Evolutionary conservation across 1,140 invertebrate species (phyloP), one percentile per base, ranked within the genome.

Genomic region (Reticulitermes speratus): DNA sequence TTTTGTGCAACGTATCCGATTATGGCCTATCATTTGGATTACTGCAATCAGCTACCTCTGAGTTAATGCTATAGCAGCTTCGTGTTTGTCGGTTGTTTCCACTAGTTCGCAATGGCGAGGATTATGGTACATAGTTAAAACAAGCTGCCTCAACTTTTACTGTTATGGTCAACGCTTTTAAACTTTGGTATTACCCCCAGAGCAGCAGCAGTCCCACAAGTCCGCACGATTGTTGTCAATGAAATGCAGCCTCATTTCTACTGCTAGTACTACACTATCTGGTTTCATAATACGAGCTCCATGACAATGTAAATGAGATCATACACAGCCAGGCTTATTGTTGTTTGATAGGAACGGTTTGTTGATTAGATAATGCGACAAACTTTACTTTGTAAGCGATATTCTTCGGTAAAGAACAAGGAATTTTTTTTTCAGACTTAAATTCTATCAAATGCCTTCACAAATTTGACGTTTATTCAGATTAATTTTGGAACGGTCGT

Each of bases 81-180:
- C 65, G 8, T 75, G 65, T 75, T 75, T 75, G 25, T 8, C n/a
- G 8, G 65, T 21, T 75, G n/a, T 75, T 75, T 30, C 65, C 65
- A 30, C 25, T 6, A 75, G 65, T 75, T 14, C n/a, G 65, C 65
- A 75, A 12, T 30, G 19, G 65, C 25, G 65, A n/a, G 65, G 65
- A 75, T 75, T 75, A 75, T 30, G 14, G 25, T 75, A 21, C 52
- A 55, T 55, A 30, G 65, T 75, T 30, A 30, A 75, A 75, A 75
- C 65, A 75, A 75, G 65, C 65, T 75, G 5, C 65, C 59, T 30
- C 0, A 30, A 75, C 65, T 75, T 75, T 75, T 75, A 75, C 25
- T 75, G 65, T 75, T 75, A 75, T 75, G 65, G 65, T 75, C 65
- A 75, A 75, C 65, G 65, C 25, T 30, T 75, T 75, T 30, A 25